phyloP scores from a whole-genome alignment of 2,113 vertebrate genomes.

The Eretmodus cyanostictus region DNA sequence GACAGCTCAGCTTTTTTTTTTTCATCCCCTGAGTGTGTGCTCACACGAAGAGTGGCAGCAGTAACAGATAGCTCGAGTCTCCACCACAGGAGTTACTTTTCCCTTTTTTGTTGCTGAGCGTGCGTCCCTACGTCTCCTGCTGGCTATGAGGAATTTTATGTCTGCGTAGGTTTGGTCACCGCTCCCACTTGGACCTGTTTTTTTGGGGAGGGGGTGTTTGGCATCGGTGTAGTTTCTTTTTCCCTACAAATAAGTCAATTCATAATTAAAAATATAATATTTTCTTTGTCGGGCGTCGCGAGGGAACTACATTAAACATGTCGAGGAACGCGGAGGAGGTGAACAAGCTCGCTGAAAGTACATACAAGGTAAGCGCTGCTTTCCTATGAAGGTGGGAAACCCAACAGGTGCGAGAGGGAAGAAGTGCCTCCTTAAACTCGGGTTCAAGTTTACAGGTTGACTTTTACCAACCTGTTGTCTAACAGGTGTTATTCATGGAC shows the following conservation, averaged over 20 bases:
- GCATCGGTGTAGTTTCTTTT: neutral
- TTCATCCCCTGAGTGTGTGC: neutral
- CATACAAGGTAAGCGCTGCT: conserved; percentile 80
- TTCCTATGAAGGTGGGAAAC: neutral
- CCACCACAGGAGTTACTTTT: neutral
- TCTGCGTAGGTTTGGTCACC: conserved; percentile 27
- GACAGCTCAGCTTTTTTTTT: conserved; percentile 52
- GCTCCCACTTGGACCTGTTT: neutral
- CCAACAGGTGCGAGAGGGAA: conserved; percentile 38
- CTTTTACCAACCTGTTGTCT: neutral
- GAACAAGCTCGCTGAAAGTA: conserved; percentile 88
- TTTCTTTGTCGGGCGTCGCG: neutral
- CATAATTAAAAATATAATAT: neutral
- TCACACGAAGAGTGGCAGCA: neutral
- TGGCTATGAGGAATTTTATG: conserved; percentile 45
- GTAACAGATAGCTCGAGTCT: neutral
- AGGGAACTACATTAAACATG: conserved; percentile 66
- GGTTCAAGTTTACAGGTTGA: neutral
- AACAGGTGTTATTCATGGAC: neutral
- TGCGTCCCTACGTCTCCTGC: conserved; percentile 1
- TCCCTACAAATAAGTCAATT: neutral
- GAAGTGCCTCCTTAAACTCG: neutral
- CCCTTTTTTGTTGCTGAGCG: neutral
- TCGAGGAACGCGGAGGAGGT: conserved; percentile 86
- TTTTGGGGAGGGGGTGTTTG: neutral